Base-by-base conservation (phyloP, 37 sponge, comb jelly and placozoan genomes). In the Diacarnus erythraeanus region DNA sequence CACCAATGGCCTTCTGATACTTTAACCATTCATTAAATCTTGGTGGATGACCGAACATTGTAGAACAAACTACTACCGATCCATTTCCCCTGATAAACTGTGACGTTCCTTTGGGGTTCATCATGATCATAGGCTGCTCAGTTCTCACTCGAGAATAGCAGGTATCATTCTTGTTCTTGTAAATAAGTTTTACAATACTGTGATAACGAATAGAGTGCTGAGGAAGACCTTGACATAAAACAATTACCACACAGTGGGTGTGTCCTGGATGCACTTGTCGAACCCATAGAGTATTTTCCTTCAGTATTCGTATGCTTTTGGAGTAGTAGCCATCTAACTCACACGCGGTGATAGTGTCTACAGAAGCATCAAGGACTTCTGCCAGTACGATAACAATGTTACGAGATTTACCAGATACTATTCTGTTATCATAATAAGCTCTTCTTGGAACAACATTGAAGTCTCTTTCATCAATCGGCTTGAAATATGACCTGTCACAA, bases 1-100 rank as follows among this genome's bases (percentile, higher is more conserved):
- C 38, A 18, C 69, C 69, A 68, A 68, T 35, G 8, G 38, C 39
- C 37, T 31, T 68, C 37, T 68, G 69, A 35, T 68, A 68, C 8
- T 27, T 27, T 8, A 68, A 21, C 69, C 69, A 68, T 38, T 68
- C 69, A 38, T 37, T 68, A 21, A 68, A 37, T 27, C 69, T 4
- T 38, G 69, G 69, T 33, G 69, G 69, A 21, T 33, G 37, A 37
- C 69, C 37, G 27, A 27, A 68, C 4, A 37, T 3, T 29, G 69
- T 31, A 5, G 69, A 9, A 68, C 69, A 68, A 8, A 68, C 69
- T 8, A 68, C 39, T 6, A 68, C 20, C 8, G 69, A 68, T 9
- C 20, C 20, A 33, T 31, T 68, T 37, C 69, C 37, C 38, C 20
- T 68, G 9, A 25, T 60, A 20, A n/a, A 4, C 27, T 21, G 4